Percentiles rank a stretch among this genome's conserved stretches.
phyloP scores from a whole-genome alignment of 2,888 invertebrate species.

The Tiliacea citrago region DNA sequence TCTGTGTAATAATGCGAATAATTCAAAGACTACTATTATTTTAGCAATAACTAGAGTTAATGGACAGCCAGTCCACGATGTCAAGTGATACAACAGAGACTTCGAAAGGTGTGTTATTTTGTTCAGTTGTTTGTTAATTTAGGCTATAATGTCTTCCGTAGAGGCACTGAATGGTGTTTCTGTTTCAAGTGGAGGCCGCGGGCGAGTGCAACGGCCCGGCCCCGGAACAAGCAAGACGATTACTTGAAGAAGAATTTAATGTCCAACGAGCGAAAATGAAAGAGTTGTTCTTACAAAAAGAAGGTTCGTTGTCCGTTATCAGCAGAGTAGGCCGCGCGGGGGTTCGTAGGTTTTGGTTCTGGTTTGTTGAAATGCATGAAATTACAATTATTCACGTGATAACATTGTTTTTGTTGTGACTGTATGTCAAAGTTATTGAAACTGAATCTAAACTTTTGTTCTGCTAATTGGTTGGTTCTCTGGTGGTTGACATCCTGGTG shows the following conservation, averaged over 20 bases:
- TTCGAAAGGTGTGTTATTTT: slow-evolving; percentile 84
- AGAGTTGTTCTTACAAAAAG: slow-evolving; percentile 97
- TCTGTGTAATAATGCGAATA: slow-evolving; percentile 63
- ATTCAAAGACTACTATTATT: slow-evolving; percentile 43
- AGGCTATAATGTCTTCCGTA: slow-evolving; percentile 71
- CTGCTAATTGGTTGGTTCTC: slow-evolving; percentile 21
- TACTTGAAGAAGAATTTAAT: slow-evolving; percentile 96
- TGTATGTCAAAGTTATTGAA: slow-evolving; percentile 24
- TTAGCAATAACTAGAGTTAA: slow-evolving; percentile 48
- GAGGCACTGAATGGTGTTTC: slow-evolving; percentile 85
- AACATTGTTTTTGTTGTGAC: slow-evolving; percentile 50
- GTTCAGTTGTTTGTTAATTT: slow-evolving; percentile 67
- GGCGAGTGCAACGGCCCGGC: slow-evolving; percentile 73
- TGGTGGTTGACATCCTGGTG: slow-evolving; percentile 22
- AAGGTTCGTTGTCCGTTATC: slow-evolving; percentile 91
- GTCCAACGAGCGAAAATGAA: slow-evolving; percentile 97
- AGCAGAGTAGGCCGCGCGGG: slow-evolving; percentile 63
- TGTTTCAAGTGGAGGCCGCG: slow-evolving; percentile 86
- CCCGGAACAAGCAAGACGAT: slow-evolving; percentile 79
- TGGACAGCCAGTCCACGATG: slow-evolving; percentile 72
- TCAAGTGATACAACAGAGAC: slow-evolving; percentile 79
- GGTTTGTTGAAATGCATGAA: slow-evolving; percentile 64
- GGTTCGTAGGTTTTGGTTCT: slow-evolving; percentile 59
- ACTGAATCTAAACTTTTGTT: slow-evolving; percentile 32
- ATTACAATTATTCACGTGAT: slow-evolving; percentile 43